Evolutionary conservation across 2,113 vertebrate genomes (phyloP).

Genomic region (Leptocoma aspasia): DNA sequence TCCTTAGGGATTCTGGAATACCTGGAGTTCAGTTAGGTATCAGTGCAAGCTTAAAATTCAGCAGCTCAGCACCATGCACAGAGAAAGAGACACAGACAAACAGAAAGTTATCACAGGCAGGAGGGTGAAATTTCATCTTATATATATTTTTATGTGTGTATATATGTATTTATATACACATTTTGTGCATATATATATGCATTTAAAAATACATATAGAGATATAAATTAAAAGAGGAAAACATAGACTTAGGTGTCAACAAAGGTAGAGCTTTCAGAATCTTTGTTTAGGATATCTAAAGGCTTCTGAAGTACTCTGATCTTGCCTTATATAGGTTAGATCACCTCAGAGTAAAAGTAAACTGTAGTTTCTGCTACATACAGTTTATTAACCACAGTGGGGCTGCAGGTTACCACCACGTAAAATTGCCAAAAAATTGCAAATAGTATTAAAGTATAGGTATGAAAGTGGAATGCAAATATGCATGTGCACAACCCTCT

Average conservation of each 20-base stretch:
- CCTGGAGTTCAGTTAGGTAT: neutral
- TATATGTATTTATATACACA: neutral
- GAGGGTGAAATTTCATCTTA: neutral
- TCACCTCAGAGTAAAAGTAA: neutral
- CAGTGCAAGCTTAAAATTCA: neutral
- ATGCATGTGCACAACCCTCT: rapidly evolving
- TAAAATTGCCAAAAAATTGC: neutral
- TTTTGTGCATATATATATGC: neutral
- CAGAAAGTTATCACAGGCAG: neutral
- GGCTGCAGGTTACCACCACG: neutral
- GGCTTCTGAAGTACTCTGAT: neutral
- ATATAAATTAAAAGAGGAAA: neutral
- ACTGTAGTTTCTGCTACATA: neutral
- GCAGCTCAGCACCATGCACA: neutral
- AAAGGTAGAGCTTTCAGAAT: neutral
- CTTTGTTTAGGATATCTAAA: neutral
- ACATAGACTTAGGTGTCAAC: neutral
- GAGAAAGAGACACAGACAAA: neutral
- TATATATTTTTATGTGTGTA: neutral
- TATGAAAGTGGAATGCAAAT: neutral
- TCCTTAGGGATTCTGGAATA: neutral
- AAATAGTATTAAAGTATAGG: neutral
- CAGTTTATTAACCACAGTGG: neutral
- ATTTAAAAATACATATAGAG: neutral
- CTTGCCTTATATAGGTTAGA: neutral